Conservation (phyloP, 2,888 invertebrate species). For the Acleris holmiana region DNA sequence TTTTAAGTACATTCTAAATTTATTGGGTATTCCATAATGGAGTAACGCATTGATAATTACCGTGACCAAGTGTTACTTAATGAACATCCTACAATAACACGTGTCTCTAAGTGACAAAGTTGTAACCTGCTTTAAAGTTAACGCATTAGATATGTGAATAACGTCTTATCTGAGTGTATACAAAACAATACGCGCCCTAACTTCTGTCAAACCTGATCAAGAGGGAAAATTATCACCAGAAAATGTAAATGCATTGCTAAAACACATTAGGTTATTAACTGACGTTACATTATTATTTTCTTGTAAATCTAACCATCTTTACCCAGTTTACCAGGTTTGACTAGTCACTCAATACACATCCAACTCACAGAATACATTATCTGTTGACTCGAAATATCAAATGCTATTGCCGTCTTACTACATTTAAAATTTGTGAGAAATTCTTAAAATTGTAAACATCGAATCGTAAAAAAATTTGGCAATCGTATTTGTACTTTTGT, state of each 20-base stretch:
- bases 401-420: background rate
- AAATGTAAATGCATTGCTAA: background rate
- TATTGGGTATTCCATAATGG: constrained; percentile 77
- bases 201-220: constrained; percentile 11
- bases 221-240: no score
- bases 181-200: background rate
- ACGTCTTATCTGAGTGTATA: constrained; percentile 14
- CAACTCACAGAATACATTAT: background rate
- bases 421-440: constrained; percentile 25
- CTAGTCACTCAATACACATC: background rate
- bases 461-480: constrained; percentile 44
- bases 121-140: constrained; percentile 44
- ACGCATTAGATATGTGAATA: constrained; percentile 55
- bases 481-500: constrained; percentile 47
- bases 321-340: constrained; percentile 14
- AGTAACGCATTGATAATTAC: constrained; percentile 56
- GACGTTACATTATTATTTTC: no score
- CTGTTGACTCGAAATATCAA: background rate
- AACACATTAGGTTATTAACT: no score
- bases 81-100: constrained; percentile 38
- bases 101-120: constrained; percentile 45
- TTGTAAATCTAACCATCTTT: background rate
- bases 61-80: constrained; percentile 37
- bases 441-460: constrained; percentile 34
- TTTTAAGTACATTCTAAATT: constrained; percentile 78